Conservation (phyloP, 64 coral and sea anemone species). For the Pocillopora damicornis region DNA sequence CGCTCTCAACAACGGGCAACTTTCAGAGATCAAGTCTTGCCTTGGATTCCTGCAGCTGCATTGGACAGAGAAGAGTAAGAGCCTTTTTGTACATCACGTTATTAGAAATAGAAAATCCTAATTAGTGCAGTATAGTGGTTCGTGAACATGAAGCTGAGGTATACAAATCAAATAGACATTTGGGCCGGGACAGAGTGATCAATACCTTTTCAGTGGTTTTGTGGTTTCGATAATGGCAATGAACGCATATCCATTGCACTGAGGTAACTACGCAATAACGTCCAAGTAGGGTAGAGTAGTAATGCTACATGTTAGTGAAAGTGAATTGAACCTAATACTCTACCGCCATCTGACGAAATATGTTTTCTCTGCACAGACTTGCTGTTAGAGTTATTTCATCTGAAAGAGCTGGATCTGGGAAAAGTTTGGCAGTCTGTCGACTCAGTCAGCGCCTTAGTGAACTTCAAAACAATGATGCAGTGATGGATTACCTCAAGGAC, state of each 20-base stretch:
- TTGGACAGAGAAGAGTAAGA: conserved; percentile 67
- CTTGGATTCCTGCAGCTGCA: conserved; percentile 64
- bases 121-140: too few relatives aligned
- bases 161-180: too few relatives aligned
- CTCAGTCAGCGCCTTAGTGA: not conserved
- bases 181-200: too few relatives aligned
- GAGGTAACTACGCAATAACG: too few relatives aligned
- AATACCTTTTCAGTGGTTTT: too few relatives aligned
- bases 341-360: not conserved
- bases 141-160: too few relatives aligned
- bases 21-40: conserved; percentile 35
- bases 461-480: conserved; percentile 18
- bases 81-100: too few relatives aligned
- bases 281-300: too few relatives aligned
- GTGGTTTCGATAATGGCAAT: too few relatives aligned
- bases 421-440: conserved; percentile 31
- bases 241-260: too few relatives aligned
- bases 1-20: conserved; percentile 24
- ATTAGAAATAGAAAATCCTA: too few relatives aligned
- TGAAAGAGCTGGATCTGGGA: conserved; percentile 39
- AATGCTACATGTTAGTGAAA: too few relatives aligned
- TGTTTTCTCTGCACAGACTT: not conserved
- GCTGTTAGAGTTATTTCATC: conserved; percentile 51
- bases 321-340: not conserved
- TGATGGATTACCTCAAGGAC: not conserved